Conservation (phyloP, 2,113 vertebrate genomes). For the Alosa alosa region DNA sequence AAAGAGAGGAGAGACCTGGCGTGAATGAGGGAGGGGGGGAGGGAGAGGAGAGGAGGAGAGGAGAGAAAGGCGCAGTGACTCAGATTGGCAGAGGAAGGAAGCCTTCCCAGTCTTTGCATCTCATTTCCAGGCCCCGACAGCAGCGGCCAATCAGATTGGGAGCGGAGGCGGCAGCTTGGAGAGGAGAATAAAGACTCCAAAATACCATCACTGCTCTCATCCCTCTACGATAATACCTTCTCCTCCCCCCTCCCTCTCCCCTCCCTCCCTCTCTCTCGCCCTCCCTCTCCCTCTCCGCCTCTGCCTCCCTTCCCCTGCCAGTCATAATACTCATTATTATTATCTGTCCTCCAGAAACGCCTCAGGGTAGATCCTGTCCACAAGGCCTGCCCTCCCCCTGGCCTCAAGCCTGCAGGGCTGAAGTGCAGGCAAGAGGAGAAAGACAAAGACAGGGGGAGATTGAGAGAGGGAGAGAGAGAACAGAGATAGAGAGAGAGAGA, state of each 20-base stretch:
- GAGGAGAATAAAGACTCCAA: slow-evolving; percentile 69
- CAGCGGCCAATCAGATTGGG: slow-evolving; percentile 74
- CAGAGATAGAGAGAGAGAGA: neutral
- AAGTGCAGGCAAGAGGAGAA: slow-evolving; percentile 22
- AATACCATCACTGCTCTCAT: slow-evolving; percentile 74
- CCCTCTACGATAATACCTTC: slow-evolving; percentile 44
- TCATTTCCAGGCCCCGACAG: slow-evolving; percentile 72
- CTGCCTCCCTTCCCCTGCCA: no score
- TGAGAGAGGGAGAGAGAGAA: slow-evolving; percentile 32
- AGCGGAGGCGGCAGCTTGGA: slow-evolving; percentile 70
- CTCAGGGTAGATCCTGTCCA: slow-evolving; percentile 69
- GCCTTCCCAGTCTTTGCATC: slow-evolving; percentile 71
- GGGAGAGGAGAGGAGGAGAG: neutral
- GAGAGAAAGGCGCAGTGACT: neutral
- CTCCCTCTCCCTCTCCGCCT: slow-evolving; percentile 26
- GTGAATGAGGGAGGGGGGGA: neutral
- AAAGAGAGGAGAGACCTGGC: slow-evolving; percentile 10
- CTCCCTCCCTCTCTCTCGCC: neutral
- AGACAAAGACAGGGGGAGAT: slow-evolving; percentile 52
- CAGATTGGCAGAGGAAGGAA: slow-evolving; percentile 65
- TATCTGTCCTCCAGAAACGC: slow-evolving; percentile 57
- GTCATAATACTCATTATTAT: slow-evolving; percentile 42
- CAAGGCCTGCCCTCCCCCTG: no score
- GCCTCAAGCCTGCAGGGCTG: no score
- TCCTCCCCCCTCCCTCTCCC: neutral